phyloP scores from a whole-genome alignment of 2,888 invertebrate genomes.

The Caenorhabditis panamensis region DNA sequence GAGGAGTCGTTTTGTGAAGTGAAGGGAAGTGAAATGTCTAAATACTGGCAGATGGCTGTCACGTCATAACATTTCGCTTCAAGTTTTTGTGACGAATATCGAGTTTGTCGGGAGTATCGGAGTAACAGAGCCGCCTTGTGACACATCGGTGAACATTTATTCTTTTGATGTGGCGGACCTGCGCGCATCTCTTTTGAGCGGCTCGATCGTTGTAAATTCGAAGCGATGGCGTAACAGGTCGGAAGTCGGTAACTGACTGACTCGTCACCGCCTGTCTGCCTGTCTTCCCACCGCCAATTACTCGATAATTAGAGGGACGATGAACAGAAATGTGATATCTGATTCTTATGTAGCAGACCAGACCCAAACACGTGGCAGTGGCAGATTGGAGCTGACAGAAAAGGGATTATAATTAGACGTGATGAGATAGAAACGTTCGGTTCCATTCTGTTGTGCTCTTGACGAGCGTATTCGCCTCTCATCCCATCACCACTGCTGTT shows the following conservation, averaged over 20 bases:
- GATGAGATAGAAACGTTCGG: constrained; percentile 45
- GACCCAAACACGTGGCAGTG: constrained; percentile 30
- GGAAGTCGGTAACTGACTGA: constrained; percentile 51
- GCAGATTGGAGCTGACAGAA: constrained; percentile 57
- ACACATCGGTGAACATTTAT: constrained; percentile 14
- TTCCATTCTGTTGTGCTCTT: constrained; percentile 36
- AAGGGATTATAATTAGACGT: constrained; percentile 57
- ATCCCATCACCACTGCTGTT: constrained; percentile 30
- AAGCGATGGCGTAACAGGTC: constrained; percentile 59
- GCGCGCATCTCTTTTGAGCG: constrained; percentile 29
- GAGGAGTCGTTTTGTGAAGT: not conserved
- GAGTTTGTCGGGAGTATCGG: not conserved
- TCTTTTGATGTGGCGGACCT: constrained; percentile 37
- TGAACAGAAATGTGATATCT: constrained; percentile 18
- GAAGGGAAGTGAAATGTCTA: constrained; percentile 41
- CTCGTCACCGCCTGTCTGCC: constrained; percentile 36
- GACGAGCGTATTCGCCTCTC: constrained; percentile 41
- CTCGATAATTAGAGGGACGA: constrained; percentile 42
- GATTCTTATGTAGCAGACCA: not conserved
- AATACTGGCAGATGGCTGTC: constrained; percentile 47
- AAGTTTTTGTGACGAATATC: constrained; percentile 36
- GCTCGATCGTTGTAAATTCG: constrained; percentile 52
- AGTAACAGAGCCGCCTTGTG: constrained; percentile 32
- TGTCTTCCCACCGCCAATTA: constrained; percentile 47
- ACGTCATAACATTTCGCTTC: constrained; percentile 14